Base-by-base conservation (phyloP, 35 echinoderm and acorn worm species). In the Amphiura filiformis region DNA sequence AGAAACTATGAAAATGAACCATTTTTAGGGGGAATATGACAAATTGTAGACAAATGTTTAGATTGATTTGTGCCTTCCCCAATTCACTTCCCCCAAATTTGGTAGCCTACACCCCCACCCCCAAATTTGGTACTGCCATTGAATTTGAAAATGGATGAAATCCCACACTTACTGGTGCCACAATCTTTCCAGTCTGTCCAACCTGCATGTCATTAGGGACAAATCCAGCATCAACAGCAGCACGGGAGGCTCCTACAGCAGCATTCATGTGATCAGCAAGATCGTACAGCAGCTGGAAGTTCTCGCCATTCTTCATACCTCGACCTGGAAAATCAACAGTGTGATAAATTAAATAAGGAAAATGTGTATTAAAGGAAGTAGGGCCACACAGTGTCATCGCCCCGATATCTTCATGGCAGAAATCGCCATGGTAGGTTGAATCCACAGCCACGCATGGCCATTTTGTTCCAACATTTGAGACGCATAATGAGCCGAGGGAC, bases 171-270 rank as follows among this genome's bases (percentile, higher is more conserved):
- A 99, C 96, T 28, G 96, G 96, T 11, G 96, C 96, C 42, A 99
- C 96, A 44, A 99, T 99, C 83, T 99, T 99, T 9, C 96, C 96
- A 31, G 96, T 99, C 82, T 99, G 96, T 87, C 96, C 96, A 80
- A 99, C 88, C 82, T 99, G 96, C 96, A 99, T 99, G 84, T 99
- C 96, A 88, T 99, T 99, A 34, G 96, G 96, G 12, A 99, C 96
- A 75, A 89, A 99, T 3, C 96, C 96, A 13, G 96, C 96, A 88
- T 99, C 96, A 13, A 99, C 96, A 0, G 96, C 96, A 36, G 96
- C 96, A 17, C 96, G 82, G 22, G 96, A 99, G 0, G 96, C 96
- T 28, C 96, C 96, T 9, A 99, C 96, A 18, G 93, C 96, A n/a
- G 96, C 96, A 78, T 99, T 94, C 87, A 99, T 82, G 64, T 91